phyloP scores from a whole-genome alignment of 2,888 invertebrate genomes.

The Epinotia ramella region DNA sequence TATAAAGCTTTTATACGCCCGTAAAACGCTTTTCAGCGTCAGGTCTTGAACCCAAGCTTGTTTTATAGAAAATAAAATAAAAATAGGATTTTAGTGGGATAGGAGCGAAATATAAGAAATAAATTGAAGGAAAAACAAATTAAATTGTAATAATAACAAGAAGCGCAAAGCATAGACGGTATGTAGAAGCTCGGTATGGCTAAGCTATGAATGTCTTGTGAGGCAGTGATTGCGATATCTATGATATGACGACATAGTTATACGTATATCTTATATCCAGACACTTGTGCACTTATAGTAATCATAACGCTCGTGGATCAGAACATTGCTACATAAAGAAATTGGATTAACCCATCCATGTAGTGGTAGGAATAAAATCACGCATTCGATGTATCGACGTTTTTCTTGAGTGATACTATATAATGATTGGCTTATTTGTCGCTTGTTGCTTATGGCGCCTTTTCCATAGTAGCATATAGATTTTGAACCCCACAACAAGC shows the following conservation, averaged over 20 bases:
- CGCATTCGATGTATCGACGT: neutral
- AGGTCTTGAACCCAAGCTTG: constrained; percentile 28
- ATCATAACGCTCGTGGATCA: constrained; percentile 8
- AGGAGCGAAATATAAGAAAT: constrained; percentile 64
- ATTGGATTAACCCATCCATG: constrained; percentile 7
- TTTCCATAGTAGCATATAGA: neutral
- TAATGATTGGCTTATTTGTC: neutral
- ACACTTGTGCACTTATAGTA: constrained; percentile 54
- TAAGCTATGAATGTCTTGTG: constrained; percentile 85
- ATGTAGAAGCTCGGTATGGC: constrained; percentile 74
- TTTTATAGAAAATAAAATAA: constrained; percentile 51
- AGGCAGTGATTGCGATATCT: constrained; percentile 83
- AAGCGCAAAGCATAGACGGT: constrained; percentile 81
- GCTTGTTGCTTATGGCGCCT: neutral
- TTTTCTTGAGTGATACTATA: neutral
- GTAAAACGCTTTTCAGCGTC: constrained; percentile 35
- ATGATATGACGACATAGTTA: constrained; percentile 62
- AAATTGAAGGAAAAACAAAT: constrained; percentile 68
- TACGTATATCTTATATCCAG: constrained; percentile 51
- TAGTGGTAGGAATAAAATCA: neutral
- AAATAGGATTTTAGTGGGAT: constrained; percentile 66
- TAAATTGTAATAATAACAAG: constrained; percentile 71
- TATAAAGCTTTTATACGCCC: constrained; percentile 38
- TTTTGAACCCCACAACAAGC: neutral
- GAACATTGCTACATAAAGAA: neutral